phyloP scores from a whole-genome alignment of 2,797 vertebrate genomes.

The Pogonophryne albipinna region DNA sequence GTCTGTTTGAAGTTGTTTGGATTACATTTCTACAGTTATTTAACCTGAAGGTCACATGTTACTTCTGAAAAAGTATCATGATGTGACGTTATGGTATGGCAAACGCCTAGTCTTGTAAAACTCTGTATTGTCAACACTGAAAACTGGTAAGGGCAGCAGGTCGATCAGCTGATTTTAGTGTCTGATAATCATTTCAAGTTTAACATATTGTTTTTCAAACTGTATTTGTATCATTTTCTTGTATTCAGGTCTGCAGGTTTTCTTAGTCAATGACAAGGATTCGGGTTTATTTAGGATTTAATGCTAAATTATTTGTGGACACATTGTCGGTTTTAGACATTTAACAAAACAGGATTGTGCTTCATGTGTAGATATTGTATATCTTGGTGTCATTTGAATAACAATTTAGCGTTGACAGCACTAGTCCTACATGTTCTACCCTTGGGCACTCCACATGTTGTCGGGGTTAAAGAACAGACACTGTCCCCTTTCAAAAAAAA shows the following conservation, averaged over 20 bases:
- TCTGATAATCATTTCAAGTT: neutral
- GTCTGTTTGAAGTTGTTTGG: neutral
- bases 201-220: neutral
- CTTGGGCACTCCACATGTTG: constrained; percentile 3
- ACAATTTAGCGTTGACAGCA: neutral
- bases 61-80: neutral
- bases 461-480: neutral
- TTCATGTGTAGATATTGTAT: neutral
- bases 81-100: neutral
- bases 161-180: neutral
- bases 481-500: neutral
- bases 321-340: neutral
- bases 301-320: too few relatives aligned
- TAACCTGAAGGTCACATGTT: constrained; percentile 1
- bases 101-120: neutral
- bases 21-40: neutral
- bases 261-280: neutral
- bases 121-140: neutral
- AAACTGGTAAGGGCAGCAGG: neutral
- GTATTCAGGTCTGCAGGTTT: neutral
- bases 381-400: neutral
- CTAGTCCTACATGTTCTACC: neutral
- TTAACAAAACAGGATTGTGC: neutral
- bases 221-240: too few relatives aligned
- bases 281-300: neutral